phyloP scores from a whole-genome alignment of 2,888 invertebrate species.

The Diaperis boleti region DNA sequence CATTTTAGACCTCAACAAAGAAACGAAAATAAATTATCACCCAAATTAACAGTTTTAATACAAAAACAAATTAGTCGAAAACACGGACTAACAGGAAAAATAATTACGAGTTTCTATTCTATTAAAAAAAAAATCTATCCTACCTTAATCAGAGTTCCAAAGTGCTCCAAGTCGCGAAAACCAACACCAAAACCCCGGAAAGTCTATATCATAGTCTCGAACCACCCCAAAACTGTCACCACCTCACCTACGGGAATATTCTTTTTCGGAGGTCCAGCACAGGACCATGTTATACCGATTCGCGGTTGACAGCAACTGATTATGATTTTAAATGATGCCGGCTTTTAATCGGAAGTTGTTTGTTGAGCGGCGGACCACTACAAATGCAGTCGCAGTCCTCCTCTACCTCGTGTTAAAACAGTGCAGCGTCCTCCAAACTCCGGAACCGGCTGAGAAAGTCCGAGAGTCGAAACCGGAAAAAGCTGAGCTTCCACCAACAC shows the following conservation, averaged over 20 bases:
- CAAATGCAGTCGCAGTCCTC: conserved; percentile 27
- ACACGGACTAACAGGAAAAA: too few species aligned
- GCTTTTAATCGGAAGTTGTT: conserved; percentile 50
- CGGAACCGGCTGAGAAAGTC: conserved; percentile 16
- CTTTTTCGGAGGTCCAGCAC: background rate
- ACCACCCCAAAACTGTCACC: background rate
- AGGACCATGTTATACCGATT: conserved; percentile 24
- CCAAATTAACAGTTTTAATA: too few species aligned
- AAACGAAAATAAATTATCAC: too few species aligned
- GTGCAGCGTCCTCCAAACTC: conserved; percentile 16
- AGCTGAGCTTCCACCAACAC: conserved; percentile 2
- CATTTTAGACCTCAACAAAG: too few species aligned
- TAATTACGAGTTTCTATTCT: too few species aligned
- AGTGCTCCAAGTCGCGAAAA: background rate
- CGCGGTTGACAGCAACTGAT: conserved; percentile 46
- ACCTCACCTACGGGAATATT: background rate
- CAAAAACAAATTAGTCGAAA: too few species aligned
- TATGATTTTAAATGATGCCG: conserved; percentile 45
- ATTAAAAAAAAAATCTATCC: background rate
- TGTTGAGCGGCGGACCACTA: conserved; percentile 44
- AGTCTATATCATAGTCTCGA: conserved; percentile 6
- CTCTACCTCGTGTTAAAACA: conserved; percentile 16
- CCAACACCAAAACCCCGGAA: background rate
- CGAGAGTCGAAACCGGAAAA: conserved; percentile 4
- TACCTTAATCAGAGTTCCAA: background rate